A percentile compares a stretch with the other conserved stretches of the same genome.
These are phyloP conservation scores for Oligia latruncula DNA, from an alignment of 2,888 invertebrate genomes.

Conservation along the genomic window DNA sequence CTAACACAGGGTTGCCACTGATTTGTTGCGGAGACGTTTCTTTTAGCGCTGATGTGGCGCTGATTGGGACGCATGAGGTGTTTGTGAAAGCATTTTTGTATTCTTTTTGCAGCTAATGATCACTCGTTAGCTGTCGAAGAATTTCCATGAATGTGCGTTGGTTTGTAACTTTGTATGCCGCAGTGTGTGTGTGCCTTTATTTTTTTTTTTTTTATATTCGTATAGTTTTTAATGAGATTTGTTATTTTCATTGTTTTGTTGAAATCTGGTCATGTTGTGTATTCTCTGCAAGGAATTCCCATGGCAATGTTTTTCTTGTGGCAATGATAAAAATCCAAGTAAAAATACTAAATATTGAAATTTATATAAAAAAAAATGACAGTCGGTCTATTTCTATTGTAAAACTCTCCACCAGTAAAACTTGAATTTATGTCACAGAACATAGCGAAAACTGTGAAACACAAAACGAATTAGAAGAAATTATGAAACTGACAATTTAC, in stretches of 20 bases:
- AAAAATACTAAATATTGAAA: not conserved
- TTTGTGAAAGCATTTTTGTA: slow-evolving; percentile 78
- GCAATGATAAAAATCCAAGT: not conserved
- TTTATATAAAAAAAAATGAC: not conserved
- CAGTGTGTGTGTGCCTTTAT: slow-evolving; percentile 37
- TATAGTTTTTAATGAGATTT: slow-evolving; percentile 33
- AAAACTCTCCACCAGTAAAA: no score
- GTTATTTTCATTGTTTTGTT: slow-evolving; percentile 5
- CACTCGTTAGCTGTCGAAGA: slow-evolving; percentile 77
- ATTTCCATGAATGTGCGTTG: slow-evolving; percentile 60
- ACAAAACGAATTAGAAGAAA: no score
- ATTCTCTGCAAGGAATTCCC: not conserved
- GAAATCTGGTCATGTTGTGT: not conserved
- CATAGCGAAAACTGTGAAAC: no score
- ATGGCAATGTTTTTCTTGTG: not conserved
- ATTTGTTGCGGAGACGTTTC: slow-evolving; percentile 87
- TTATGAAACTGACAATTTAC: no score
- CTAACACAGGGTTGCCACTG: slow-evolving; percentile 84
- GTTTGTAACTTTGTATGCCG: slow-evolving; percentile 25
- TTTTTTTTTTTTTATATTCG: not conserved
- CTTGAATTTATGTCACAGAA: no score
- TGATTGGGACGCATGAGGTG: slow-evolving; percentile 87
- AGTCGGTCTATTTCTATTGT: not conserved
- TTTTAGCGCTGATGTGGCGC: slow-evolving; percentile 85
- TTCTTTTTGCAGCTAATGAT: slow-evolving; percentile 84